Percentiles rank a stretch among this genome's conserved stretches.
Evolutionary conservation across 1,140 invertebrate genomes (phyloP).

Genomic region (Dendrolimus punctatus): DNA sequence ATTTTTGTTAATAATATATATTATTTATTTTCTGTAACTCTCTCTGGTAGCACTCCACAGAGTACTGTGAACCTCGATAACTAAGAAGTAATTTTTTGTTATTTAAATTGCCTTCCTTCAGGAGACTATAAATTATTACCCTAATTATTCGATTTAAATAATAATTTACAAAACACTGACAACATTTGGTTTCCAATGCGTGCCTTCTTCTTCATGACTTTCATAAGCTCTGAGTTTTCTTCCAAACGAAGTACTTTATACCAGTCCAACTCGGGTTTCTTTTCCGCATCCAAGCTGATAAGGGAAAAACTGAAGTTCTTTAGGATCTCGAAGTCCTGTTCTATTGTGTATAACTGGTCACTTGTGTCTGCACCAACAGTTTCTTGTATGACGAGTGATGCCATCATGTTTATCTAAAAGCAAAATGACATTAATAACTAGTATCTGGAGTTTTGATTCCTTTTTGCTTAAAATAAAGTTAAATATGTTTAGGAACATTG

Average conservation of each 20-base stretch:
- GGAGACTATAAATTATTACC: too few species aligned
- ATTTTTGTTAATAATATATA: too few species aligned
- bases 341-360: constrained; percentile 40
- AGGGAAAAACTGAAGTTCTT: constrained; percentile 40
- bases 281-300: constrained; percentile 20
- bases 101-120: too few species aligned
- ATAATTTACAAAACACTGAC: constrained; percentile 32
- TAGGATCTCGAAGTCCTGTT: constrained; percentile 46
- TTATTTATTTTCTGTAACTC: too few species aligned
- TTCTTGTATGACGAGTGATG: constrained; percentile 52
- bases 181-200: constrained; percentile 50
- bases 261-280: constrained; percentile 34
- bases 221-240: constrained; percentile 41
- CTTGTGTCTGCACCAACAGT: constrained; percentile 51
- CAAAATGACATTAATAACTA: not conserved
- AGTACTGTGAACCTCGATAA: too few species aligned
- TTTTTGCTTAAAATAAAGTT: too few species aligned
- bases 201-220: constrained; percentile 31
- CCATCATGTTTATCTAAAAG: constrained; percentile 60
- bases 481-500: too few species aligned
- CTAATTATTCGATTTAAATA: too few species aligned
- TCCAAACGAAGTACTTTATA: constrained; percentile 34
- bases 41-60: too few species aligned
- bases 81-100: too few species aligned
- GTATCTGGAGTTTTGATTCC: too few species aligned